phyloP scores from a whole-genome alignment of 2,888 invertebrate genomes.

The Heterodera filipjevi region DNA sequence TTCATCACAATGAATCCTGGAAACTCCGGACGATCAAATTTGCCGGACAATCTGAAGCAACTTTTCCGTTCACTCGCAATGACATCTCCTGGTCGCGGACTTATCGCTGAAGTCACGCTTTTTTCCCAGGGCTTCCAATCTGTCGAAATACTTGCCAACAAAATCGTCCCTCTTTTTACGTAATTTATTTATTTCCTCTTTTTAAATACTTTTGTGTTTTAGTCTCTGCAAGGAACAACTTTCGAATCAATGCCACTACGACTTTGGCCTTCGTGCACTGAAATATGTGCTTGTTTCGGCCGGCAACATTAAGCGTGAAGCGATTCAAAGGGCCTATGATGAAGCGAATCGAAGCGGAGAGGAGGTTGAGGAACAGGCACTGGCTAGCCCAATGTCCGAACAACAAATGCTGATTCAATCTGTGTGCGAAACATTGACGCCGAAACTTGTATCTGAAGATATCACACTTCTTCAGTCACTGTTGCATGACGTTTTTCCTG shows the following conservation, averaged over 20 bases:
- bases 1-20: slow-evolving; percentile 99
- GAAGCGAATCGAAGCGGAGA: slow-evolving; percentile 75
- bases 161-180: slow-evolving; percentile 99
- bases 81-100: slow-evolving; percentile 96
- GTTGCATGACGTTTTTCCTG: slow-evolving; percentile 98
- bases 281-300: slow-evolving; percentile 97
- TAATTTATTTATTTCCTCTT: slow-evolving; percentile 63
- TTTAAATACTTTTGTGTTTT: slow-evolving; percentile 9
- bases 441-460: slow-evolving; percentile 97
- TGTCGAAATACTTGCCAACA: slow-evolving; percentile 95
- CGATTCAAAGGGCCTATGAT: slow-evolving; percentile 87
- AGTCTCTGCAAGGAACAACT: slow-evolving; percentile 74
- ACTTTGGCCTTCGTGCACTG: slow-evolving; percentile 91
- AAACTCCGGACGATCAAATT: slow-evolving; percentile 92
- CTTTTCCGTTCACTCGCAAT: slow-evolving; percentile 96
- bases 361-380: slow-evolving; percentile 84
- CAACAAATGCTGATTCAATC: slow-evolving; percentile 96
- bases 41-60: slow-evolving; percentile 98
- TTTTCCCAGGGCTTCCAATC: slow-evolving; percentile 98
- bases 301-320: slow-evolving; percentile 96
- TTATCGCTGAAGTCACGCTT: slow-evolving; percentile 91
- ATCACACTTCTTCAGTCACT: slow-evolving; percentile 94
- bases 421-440: slow-evolving; percentile 99
- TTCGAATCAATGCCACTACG: slow-evolving; percentile 97
- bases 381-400: slow-evolving; percentile 92